phyloP scores from a whole-genome alignment of 2,888 invertebrate species.

The Cyclophora punctaria region DNA sequence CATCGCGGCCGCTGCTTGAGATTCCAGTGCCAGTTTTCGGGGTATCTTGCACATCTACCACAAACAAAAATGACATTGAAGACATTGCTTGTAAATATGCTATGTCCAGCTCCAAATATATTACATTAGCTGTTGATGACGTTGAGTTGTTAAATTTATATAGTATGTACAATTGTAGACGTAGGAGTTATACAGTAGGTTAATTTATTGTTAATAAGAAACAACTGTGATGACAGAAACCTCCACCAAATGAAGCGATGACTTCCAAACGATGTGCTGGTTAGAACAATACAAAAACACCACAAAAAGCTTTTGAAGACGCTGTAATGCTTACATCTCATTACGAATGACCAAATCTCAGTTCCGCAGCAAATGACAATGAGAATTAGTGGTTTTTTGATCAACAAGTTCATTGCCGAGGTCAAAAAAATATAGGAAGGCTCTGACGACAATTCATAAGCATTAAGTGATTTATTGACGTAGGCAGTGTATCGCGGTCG shows the following conservation, averaged over 20 bases:
- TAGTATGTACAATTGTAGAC: too few relatives aligned
- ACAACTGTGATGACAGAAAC: not conserved
- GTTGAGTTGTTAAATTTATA: too few relatives aligned
- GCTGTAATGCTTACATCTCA: not conserved
- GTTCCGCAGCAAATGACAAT: too few relatives aligned
- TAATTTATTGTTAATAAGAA: too few relatives aligned
- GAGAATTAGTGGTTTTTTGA: not conserved
- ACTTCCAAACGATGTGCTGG: too few relatives aligned
- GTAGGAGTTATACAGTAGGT: too few relatives aligned
- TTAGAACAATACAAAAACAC: not conserved
- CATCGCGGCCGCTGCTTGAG: conserved; percentile 77
- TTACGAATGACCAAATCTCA: too few relatives aligned
- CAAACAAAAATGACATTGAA: not conserved
- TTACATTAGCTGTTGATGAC: too few relatives aligned
- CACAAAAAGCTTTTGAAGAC: not conserved
- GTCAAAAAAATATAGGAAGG: conserved; percentile 18
- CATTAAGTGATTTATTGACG: conserved; percentile 7
- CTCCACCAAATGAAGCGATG: conserved; percentile 10
- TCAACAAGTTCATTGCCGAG: conserved; percentile 21
- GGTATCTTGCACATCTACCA: conserved; percentile 59
- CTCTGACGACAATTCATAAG: conserved; percentile 15
- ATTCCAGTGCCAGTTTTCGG: conserved; percentile 64
- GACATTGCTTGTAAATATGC: too few relatives aligned
- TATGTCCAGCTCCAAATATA: too few relatives aligned
- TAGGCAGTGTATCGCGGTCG: conserved; percentile 5